phyloP scores from a whole-genome alignment of 2,797 vertebrate genomes.

The Avahi laniger region DNA sequence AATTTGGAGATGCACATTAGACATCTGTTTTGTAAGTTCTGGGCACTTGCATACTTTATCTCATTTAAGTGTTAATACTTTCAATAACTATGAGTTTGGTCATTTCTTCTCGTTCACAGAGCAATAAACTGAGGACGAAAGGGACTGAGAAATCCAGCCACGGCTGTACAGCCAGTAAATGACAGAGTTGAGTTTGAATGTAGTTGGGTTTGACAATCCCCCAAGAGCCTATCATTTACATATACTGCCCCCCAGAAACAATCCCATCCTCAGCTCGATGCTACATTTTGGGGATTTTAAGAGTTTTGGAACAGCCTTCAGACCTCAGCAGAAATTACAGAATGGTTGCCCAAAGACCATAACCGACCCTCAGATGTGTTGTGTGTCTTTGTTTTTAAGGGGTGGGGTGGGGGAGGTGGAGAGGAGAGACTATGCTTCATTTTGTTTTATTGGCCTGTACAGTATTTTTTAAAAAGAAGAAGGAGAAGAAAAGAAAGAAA shows the following conservation, averaged over 20 bases:
- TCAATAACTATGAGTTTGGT: not conserved
- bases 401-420: not conserved
- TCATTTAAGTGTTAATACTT: not conserved
- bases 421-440: not conserved
- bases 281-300: not conserved
- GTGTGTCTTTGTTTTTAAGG: not conserved
- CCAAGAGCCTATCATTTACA: not conserved
- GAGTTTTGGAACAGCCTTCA: not conserved
- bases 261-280: not conserved
- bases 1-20: not conserved
- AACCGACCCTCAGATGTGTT: not conserved
- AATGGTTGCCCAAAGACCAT: not conserved
- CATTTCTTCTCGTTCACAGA: slow-evolving; percentile 1
- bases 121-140: not conserved
- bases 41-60: not conserved
- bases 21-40: not conserved
- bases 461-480: not conserved
- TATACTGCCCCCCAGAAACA: not conserved
- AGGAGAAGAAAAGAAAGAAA: not conserved
- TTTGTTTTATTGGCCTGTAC: slow-evolving; percentile 16
- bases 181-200: not conserved
- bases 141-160: not conserved
- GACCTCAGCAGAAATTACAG: not conserved
- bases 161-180: not conserved
- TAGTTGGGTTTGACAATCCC: not conserved